These are phyloP conservation scores for Prorops nasuta DNA, from an alignment of 1,140 invertebrate species.

Conservation along the genomic window DNA sequence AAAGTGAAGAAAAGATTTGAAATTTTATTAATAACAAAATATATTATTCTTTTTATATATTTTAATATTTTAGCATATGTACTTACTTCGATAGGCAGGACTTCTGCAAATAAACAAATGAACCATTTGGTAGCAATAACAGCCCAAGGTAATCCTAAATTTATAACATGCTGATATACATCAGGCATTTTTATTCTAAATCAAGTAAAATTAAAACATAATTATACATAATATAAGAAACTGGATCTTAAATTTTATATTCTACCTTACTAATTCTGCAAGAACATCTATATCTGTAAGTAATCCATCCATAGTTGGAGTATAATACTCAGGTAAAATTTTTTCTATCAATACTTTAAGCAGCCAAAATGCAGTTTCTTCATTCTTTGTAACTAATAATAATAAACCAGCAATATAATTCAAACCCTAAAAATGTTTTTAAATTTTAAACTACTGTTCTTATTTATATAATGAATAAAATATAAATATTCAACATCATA, in stretches of 20 bases:
- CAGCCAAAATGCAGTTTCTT: slow-evolving; percentile 90
- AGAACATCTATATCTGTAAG: slow-evolving; percentile 85
- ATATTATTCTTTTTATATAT: background rate
- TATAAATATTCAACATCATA: slow-evolving; percentile 32
- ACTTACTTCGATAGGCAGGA: slow-evolving; percentile 79
- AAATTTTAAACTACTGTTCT: slow-evolving; percentile 14
- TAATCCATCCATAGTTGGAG: slow-evolving; percentile 82
- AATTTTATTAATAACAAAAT: slow-evolving; percentile 12
- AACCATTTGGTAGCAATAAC: slow-evolving; percentile 93
- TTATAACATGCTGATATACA: slow-evolving; percentile 75
- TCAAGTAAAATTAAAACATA: slow-evolving; percentile 14
- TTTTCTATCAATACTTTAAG: slow-evolving; percentile 83
- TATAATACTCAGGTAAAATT: slow-evolving; percentile 86
- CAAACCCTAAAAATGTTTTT: slow-evolving; percentile 63
- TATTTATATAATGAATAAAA: background rate
- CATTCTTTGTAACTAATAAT: slow-evolving; percentile 80
- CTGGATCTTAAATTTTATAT: background rate
- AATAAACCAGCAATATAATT: slow-evolving; percentile 90
- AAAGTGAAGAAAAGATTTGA: slow-evolving; percentile 19
- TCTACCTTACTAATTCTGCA: slow-evolving; percentile 74
- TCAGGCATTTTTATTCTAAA: slow-evolving; percentile 73
- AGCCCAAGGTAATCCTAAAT: slow-evolving; percentile 78
- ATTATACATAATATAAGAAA: background rate
- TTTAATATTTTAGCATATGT: slow-evolving; percentile 1
- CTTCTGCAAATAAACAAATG: slow-evolving; percentile 88